These are phyloP conservation scores for Mayetiola destructor DNA, from an alignment of 2,888 invertebrate species.

Conservation along the genomic window DNA sequence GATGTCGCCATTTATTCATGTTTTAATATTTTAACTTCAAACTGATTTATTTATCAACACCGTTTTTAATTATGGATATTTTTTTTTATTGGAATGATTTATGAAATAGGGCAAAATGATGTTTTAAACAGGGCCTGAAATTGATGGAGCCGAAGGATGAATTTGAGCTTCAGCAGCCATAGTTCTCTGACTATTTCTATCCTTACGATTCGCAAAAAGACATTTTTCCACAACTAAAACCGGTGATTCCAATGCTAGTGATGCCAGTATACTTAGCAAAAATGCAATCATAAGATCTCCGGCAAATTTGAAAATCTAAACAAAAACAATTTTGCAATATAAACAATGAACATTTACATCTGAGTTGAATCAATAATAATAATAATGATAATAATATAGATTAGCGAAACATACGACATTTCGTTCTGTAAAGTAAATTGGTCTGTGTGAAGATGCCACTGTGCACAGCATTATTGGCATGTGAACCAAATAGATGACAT, in stretches of 20 bases:
- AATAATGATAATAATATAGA: neutral
- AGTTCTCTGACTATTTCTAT: too few relatives aligned
- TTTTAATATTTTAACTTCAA: too few relatives aligned
- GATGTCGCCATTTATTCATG: too few relatives aligned
- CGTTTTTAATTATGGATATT: too few relatives aligned
- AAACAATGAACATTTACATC: neutral
- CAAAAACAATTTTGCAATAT: neutral
- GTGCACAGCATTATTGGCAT: constrained; percentile 22
- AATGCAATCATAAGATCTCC: neutral
- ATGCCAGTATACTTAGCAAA: neutral
- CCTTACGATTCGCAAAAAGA: too few relatives aligned
- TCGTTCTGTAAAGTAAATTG: constrained; percentile 22
- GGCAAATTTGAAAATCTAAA: neutral
- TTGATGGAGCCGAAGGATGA: too few relatives aligned
- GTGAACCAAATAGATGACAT: constrained; percentile 27
- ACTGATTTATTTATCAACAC: too few relatives aligned
- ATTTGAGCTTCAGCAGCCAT: too few relatives aligned
- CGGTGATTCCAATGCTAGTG: neutral
- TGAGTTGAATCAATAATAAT: neutral
- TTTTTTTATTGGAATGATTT: too few relatives aligned
- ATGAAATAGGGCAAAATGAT: too few relatives aligned
- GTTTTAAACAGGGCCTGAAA: too few relatives aligned
- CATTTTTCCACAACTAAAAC: neutral
- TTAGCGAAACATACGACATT: neutral
- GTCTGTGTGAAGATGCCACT: constrained; percentile 19